Percentiles rank a stretch among this genome's conserved stretches.
phyloP scores from a whole-genome alignment of 2,888 invertebrate species.

The Sarcophaga carnaria region DNA sequence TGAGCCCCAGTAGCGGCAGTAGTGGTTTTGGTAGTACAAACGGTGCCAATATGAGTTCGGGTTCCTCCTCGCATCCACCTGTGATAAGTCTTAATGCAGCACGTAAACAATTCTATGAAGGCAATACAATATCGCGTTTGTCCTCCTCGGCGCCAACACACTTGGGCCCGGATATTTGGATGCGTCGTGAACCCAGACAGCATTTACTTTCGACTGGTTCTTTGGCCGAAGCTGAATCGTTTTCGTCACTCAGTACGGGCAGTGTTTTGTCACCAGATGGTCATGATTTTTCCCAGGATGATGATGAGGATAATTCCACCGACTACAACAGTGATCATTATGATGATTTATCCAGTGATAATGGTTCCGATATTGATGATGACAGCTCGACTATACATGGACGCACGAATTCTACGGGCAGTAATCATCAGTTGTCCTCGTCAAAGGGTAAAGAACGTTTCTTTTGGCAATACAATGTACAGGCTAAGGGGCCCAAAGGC shows the following conservation, averaged over 20 bases:
- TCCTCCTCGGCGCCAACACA: slow-evolving; percentile 95
- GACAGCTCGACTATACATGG: slow-evolving; percentile 75
- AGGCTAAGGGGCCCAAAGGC: slow-evolving; percentile 98
- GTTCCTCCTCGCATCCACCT: slow-evolving; percentile 49
- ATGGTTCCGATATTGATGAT: slow-evolving; percentile 83
- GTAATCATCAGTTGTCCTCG: slow-evolving; percentile 77
- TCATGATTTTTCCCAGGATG: slow-evolving; percentile 88
- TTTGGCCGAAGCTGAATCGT: slow-evolving; percentile 91
- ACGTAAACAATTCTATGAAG: slow-evolving; percentile 77
- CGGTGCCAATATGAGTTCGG: slow-evolving; percentile 72
- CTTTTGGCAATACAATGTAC: slow-evolving; percentile 99
- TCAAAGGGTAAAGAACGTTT: slow-evolving; percentile 89
- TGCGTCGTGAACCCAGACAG: slow-evolving; percentile 92
- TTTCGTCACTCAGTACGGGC: slow-evolving; percentile 91
- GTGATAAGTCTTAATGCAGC: slow-evolving; percentile 69
- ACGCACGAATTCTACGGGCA: slow-evolving; percentile 70
- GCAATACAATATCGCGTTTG: slow-evolving; percentile 84
- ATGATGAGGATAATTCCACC: slow-evolving; percentile 90
- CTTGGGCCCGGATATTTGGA: slow-evolving; percentile 90
- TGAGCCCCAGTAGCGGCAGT: slow-evolving; percentile 79
- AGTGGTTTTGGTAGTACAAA: slow-evolving; percentile 79
- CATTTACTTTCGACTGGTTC: slow-evolving; percentile 93
- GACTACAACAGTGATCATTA: slow-evolving; percentile 94
- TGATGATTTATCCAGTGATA: slow-evolving; percentile 92
- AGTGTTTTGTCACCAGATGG: slow-evolving; percentile 92